These are phyloP conservation scores for Nasonia giraulti DNA, from an alignment of 1,140 invertebrate genomes.

Conservation along the genomic window DNA sequence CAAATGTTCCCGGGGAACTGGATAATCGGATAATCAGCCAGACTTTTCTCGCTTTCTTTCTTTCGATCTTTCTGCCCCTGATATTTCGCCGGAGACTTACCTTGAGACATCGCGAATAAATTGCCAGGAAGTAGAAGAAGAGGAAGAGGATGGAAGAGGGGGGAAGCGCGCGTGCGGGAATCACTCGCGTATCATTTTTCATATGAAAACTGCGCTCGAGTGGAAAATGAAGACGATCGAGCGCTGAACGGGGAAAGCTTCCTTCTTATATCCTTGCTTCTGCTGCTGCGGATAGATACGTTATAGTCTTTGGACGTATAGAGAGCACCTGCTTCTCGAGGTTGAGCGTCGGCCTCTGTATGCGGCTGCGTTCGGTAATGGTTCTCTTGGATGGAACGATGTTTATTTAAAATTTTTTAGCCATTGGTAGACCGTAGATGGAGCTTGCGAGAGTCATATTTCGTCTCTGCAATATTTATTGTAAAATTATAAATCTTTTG, in stretches of 20 bases:
- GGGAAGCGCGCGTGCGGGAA: not conserved
- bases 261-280: constrained; percentile 17
- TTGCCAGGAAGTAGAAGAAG: constrained; percentile 5
- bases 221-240: constrained; percentile 47
- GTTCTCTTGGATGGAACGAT: not conserved
- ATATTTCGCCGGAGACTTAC: not conserved
- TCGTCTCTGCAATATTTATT: too few relatives aligned
- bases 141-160: not conserved
- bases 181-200: constrained; percentile 41
- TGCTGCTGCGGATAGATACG: not conserved
- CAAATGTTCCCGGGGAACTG: constrained; percentile 46
- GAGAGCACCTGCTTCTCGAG: not conserved
- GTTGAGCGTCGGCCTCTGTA: not conserved
- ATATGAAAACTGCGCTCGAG: constrained; percentile 25
- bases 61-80: constrained; percentile 4
- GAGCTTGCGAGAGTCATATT: too few relatives aligned
- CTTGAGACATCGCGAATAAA: constrained; percentile 29
- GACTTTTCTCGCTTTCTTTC: constrained; percentile 20
- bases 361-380: too few relatives aligned
- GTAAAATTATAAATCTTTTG: not conserved
- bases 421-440: not conserved
- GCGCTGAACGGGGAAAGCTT: constrained; percentile 22
- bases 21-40: constrained; percentile 54
- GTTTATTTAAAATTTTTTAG: not conserved
- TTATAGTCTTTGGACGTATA: not conserved